Base-by-base conservation (phyloP, 2,888 invertebrate species). In the Drosophila flavopinicola region DNA sequence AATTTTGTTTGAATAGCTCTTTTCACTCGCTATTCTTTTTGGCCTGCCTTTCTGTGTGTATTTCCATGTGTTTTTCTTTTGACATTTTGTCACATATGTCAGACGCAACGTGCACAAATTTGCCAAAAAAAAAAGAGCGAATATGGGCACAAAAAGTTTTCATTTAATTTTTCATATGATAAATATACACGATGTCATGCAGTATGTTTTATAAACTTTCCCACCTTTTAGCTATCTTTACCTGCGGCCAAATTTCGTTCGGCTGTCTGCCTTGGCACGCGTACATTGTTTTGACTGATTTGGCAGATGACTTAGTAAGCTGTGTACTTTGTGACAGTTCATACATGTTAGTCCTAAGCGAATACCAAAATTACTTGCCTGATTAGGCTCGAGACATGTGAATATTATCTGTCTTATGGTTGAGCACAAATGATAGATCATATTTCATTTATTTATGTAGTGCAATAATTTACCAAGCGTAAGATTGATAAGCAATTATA, bases 41-140 rank as follows among this genome's bases (percentile, higher is more conserved):
- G 24, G 7, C 27, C 6, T 7, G 13, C 11, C 20, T 24, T 6
- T 37, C 35, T 15, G 38, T 41, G 17, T 52, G 15, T 35, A 25
- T 37, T 49, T 61, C 9, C 13, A 10, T 35, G 30, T 53, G 17
- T 38, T 56, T 52, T 60, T 32, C 32, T 58, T 74, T 54, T 72
- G 54, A 67, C 64, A 78, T 75, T 75, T 75, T 74, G 59, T 75
- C 78, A 78, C 73, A 73, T 59, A 57, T 68, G 68, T 63, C 66
- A 73, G 11, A 61, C 33, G 30, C 49, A 59, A 30, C 63, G 63
- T 51, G 64, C 32, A 60, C 52, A 57, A 60, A 57, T 66, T 57
- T 10, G 30, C 47, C 20, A 38, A 37, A 56, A 29, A 23, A 25
- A 25, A 38, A 44, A 41, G 23, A 20, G 10, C 10, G 4, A 17